Evolutionary conservation across 2,888 invertebrate genomes (phyloP).

Genomic region (Melikaiella ostensackeni): DNA sequence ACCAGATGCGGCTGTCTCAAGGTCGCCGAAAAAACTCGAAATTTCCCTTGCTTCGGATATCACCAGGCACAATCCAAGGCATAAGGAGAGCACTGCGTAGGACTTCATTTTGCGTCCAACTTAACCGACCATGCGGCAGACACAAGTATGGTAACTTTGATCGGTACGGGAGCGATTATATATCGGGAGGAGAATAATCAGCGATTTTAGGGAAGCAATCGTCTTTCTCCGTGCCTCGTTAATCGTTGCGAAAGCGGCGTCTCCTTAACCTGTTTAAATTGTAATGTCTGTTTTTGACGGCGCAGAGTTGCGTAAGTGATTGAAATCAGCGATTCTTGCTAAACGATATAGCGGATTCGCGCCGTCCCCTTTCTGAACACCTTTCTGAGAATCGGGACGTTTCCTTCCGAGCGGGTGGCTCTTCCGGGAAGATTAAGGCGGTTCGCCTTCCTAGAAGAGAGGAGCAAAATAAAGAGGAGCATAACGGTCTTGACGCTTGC

Average conservation of each 20-base stretch:
- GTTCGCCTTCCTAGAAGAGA: not conserved
- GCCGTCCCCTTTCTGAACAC: not conserved
- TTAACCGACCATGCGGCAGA: constrained; percentile 55
- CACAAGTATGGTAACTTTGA: constrained; percentile 59
- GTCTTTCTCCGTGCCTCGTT: constrained; percentile 61
- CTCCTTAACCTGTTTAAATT: constrained; percentile 70
- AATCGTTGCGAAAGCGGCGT: constrained; percentile 67
- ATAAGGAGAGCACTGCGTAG: not conserved
- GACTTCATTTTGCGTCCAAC: constrained; percentile 40
- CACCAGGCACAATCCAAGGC: constrained; percentile 55
- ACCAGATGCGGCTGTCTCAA: constrained; percentile 54
- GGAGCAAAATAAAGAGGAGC: not conserved
- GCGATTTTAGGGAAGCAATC: constrained; percentile 66
- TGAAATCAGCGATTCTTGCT: not conserved
- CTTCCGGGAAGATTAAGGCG: not conserved
- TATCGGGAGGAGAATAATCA: constrained; percentile 65
- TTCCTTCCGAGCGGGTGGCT: not conserved
- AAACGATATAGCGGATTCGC: not conserved
- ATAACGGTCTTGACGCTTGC: not conserved
- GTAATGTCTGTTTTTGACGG: constrained; percentile 58
- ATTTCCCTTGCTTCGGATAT: constrained; percentile 78
- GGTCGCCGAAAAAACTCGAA: constrained; percentile 68
- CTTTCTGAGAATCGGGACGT: not conserved
- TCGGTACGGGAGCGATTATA: constrained; percentile 66
- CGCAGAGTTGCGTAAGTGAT: not conserved